A percentile compares a stretch with the other conserved stretches of the same genome.
These are phyloP conservation scores for Micropoecilia bifurca DNA, from an alignment of 2,797 vertebrate genomes.

Conservation along the genomic window DNA sequence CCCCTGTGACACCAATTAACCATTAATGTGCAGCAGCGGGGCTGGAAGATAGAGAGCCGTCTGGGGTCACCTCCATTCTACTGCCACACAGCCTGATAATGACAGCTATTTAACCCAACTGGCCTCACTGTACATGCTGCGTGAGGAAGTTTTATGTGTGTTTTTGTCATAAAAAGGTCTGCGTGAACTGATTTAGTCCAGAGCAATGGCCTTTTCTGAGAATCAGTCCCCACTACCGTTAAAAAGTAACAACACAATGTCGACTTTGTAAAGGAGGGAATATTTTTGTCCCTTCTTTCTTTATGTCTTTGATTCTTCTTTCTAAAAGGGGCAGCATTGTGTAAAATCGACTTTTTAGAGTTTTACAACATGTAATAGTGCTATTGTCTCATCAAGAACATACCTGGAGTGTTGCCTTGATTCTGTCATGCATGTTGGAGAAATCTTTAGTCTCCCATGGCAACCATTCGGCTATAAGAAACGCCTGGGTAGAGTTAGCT, in stretches of 20 bases:
- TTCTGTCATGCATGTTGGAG: no score
- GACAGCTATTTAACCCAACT: slow-evolving; percentile 55
- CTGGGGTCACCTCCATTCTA: slow-evolving; percentile 65
- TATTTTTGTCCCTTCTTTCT: background rate
- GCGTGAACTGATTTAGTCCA: slow-evolving; percentile 33
- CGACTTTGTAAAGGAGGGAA: background rate
- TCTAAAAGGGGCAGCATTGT: background rate
- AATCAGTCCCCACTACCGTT: background rate
- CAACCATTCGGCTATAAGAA: no score
- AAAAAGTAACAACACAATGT: background rate
- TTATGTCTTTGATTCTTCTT: background rate
- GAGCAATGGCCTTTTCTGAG: slow-evolving; percentile 6
- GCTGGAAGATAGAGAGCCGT: slow-evolving; percentile 60
- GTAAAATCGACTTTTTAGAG: no score
- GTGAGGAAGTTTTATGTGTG: slow-evolving; percentile 15
- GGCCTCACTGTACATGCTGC: slow-evolving; percentile 18
- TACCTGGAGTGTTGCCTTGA: no score
- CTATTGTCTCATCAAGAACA: no score
- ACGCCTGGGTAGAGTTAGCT: no score
- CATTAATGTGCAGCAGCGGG: slow-evolving; percentile 66
- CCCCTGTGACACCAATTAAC: slow-evolving; percentile 79
- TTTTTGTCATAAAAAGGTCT: slow-evolving; percentile 24
- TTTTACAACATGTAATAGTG: no score
- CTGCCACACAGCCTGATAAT: slow-evolving; percentile 55
- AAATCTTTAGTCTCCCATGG: no score